Percentiles rank a stretch among this genome's conserved stretches.
These are phyloP conservation scores for Callorhinus ursinus DNA, from an alignment of 2,113 vertebrate genomes.

Conservation along the genomic window DNA sequence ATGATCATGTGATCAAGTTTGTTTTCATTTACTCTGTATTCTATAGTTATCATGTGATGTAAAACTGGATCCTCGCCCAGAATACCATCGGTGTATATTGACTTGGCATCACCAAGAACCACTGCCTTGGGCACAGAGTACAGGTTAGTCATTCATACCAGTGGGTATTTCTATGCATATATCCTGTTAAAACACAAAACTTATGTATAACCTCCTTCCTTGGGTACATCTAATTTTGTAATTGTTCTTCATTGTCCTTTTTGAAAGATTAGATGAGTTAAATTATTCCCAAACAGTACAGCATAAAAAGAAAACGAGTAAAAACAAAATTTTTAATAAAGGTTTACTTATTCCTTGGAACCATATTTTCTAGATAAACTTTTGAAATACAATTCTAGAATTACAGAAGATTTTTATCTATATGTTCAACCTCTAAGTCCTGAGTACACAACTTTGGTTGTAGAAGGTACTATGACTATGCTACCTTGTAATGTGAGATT, in stretches of 20 bases:
- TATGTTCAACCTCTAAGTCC: conserved; percentile 19
- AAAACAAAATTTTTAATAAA: neutral
- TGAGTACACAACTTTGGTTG: neutral
- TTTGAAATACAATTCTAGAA: conserved; percentile 60
- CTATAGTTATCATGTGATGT: conserved; percentile 98
- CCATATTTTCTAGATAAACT: conserved; percentile 43
- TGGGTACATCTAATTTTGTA: neutral
- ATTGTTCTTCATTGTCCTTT: conserved; percentile 31
- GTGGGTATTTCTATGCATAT: neutral
- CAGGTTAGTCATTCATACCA: conserved; percentile 89
- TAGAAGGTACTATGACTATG: neutral
- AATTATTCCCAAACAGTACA: conserved; percentile 22
- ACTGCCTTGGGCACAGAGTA: conserved; percentile 99
- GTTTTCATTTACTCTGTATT: conserved; percentile 64
- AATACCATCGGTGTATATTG: conserved; percentile 99
- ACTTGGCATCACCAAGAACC: conserved; percentile 99
- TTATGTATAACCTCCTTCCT: neutral
- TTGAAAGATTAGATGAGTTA: conserved; percentile 36
- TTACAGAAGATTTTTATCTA: conserved; percentile 36
- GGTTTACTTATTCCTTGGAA: neutral
- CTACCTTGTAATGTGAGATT: neutral
- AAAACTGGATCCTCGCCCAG: conserved; percentile 98
- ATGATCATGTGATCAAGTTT: conserved; percentile 33
- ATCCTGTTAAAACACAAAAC: neutral
- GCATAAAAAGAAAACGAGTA: neutral